phyloP scores from a whole-genome alignment of 2,888 invertebrate species.

The Ceratothoa steindachneri region DNA sequence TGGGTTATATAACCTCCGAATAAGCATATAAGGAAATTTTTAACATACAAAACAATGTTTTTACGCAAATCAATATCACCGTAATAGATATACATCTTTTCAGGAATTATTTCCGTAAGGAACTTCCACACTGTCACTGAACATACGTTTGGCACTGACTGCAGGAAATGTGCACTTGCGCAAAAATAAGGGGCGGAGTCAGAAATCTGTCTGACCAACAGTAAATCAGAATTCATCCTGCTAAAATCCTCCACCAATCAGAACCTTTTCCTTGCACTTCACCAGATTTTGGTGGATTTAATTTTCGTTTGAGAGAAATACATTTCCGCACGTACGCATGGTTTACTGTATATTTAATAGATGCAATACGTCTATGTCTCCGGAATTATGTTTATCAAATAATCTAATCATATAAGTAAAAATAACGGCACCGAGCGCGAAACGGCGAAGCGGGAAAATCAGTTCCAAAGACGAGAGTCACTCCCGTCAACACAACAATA shows the following conservation, averaged over 20 bases:
- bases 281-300: constrained; percentile 43
- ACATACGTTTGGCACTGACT: not conserved
- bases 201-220: constrained; percentile 42
- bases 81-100: too few relatives aligned
- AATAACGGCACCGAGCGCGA: too few relatives aligned
- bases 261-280: constrained; percentile 33
- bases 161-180: constrained; percentile 31
- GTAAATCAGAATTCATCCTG: constrained; percentile 41
- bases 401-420: too few relatives aligned
- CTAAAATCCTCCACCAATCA: constrained; percentile 45
- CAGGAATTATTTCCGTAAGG: not conserved
- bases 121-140: not conserved
- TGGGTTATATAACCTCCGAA: too few relatives aligned
- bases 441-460: not conserved
- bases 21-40: too few relatives aligned
- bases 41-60: too few relatives aligned
- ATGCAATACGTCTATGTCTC: too few relatives aligned
- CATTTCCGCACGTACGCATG: not conserved
- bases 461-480: constrained; percentile 25
- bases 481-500: constrained; percentile 45
- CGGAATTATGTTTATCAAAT: too few relatives aligned
- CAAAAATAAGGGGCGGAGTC: constrained; percentile 31
- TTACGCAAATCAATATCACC: too few relatives aligned
- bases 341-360: not conserved
- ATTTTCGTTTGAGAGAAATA: constrained; percentile 39